phyloP scores from a whole-genome alignment of 1,140 invertebrate genomes.

The Chelonus insularis region DNA sequence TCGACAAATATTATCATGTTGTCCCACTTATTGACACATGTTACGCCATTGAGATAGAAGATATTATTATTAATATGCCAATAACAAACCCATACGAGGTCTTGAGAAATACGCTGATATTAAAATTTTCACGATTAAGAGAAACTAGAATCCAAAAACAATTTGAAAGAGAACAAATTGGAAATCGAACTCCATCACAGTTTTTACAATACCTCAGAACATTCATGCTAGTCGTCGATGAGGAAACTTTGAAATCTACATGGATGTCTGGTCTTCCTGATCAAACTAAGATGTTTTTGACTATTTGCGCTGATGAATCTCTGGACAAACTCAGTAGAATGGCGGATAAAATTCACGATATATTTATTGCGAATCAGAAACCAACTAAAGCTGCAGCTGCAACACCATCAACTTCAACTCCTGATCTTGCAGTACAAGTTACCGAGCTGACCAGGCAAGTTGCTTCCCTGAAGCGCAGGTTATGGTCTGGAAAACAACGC shows the following conservation, averaged over 20 bases:
- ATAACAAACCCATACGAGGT: background rate
- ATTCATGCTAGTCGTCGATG: background rate
- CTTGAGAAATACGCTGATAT: background rate
- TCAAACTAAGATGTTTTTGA: background rate
- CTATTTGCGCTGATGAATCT: background rate
- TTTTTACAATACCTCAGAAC: background rate
- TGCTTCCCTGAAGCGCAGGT: background rate
- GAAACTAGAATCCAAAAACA: background rate
- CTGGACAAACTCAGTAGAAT: background rate
- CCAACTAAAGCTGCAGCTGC: background rate
- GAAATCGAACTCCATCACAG: conserved; percentile 5
- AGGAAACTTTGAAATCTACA: background rate
- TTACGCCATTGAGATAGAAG: background rate
- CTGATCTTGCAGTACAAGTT: background rate
- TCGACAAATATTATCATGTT: background rate
- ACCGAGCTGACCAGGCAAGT: background rate
- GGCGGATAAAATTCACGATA: background rate
- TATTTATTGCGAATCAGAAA: background rate
- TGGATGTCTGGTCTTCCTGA: conserved; percentile 6
- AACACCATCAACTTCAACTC: background rate
- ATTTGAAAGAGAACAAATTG: background rate
- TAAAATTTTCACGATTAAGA: background rate
- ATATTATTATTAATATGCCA: background rate
- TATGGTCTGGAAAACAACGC: background rate
- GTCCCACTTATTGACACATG: background rate